Conservation (phyloP, 2,113 vertebrate genomes). For the Clinocottus analis region DNA sequence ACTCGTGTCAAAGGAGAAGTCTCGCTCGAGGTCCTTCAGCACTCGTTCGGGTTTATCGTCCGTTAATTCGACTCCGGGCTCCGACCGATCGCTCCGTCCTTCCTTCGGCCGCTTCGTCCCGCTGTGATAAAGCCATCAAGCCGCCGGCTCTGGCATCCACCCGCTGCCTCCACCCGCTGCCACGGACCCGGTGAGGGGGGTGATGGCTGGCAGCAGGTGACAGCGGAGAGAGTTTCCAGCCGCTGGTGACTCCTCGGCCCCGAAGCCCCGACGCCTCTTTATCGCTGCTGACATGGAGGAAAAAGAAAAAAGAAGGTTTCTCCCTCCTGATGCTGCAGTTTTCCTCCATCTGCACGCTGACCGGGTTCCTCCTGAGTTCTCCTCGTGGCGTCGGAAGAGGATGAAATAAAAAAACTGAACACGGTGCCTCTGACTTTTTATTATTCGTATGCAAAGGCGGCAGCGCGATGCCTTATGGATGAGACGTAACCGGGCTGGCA, state of each 20-base stretch:
- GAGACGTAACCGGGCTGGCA: constrained; percentile 8
- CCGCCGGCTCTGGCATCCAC: constrained; percentile 26
- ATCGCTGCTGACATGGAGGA: constrained; percentile 42
- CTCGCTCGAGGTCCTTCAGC: background rate
- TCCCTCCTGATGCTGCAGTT: constrained; percentile 30
- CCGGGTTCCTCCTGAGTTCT: constrained; percentile 10
- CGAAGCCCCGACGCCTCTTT: constrained; percentile 47
- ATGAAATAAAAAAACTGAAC: background rate
- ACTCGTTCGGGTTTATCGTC: constrained; percentile 3
- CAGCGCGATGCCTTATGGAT: constrained; percentile 18
- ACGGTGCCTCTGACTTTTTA: background rate
- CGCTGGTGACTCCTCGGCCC: constrained; percentile 21
- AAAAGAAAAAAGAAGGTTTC: constrained; percentile 3
- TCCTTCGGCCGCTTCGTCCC: constrained; percentile 47
- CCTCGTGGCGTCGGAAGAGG: background rate
- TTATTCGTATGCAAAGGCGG: background rate
- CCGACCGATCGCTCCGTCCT: constrained; percentile 12
- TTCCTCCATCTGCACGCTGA: constrained; percentile 8
- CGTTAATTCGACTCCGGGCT: constrained; percentile 11
- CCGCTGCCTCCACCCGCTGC: constrained; percentile 10
- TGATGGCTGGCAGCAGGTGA: constrained; percentile 62
- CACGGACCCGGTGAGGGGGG: constrained; percentile 10
- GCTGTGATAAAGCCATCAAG: constrained; percentile 60
- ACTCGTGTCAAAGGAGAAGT: background rate
- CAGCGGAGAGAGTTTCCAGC: constrained; percentile 45